These are phyloP conservation scores for Oenanthe oenanthe DNA, from an alignment of 2,113 vertebrate species.

Conservation along the genomic window DNA sequence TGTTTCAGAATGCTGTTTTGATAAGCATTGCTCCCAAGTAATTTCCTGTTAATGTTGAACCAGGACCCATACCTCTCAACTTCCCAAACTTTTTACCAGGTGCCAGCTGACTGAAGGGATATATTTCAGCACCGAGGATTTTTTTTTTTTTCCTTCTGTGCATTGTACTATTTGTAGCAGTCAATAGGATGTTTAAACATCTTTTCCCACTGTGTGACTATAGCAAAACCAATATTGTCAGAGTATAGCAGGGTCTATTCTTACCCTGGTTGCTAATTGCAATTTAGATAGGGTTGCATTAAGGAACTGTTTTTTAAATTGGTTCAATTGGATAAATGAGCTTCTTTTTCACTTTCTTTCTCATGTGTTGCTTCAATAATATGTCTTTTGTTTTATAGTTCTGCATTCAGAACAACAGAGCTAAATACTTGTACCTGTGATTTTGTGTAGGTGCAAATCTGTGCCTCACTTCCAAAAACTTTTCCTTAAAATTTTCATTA, in stretches of 20 bases:
- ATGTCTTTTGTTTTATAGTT: background rate
- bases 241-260: background rate
- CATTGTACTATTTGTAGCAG: background rate
- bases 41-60: conserved; percentile 37
- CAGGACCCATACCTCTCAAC: background rate
- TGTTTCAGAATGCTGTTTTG: conserved; percentile 35
- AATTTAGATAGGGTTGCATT: background rate
- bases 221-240: background rate
- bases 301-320: background rate
- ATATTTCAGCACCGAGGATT: background rate
- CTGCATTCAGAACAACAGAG: background rate
- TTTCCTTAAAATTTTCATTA: background rate
- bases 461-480: background rate
- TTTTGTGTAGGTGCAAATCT: background rate
- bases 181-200: background rate
- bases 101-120: background rate
- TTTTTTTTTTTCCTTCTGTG: background rate
- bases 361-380: background rate
- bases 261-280: background rate
- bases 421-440: background rate
- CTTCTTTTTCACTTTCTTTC: background rate
- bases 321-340: background rate
- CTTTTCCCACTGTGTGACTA: background rate
- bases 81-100: background rate
- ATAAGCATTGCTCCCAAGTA: conserved; percentile 11